Evolutionary conservation across 2,888 invertebrate genomes (phyloP).

Genomic region (Parnassius apollo): DNA sequence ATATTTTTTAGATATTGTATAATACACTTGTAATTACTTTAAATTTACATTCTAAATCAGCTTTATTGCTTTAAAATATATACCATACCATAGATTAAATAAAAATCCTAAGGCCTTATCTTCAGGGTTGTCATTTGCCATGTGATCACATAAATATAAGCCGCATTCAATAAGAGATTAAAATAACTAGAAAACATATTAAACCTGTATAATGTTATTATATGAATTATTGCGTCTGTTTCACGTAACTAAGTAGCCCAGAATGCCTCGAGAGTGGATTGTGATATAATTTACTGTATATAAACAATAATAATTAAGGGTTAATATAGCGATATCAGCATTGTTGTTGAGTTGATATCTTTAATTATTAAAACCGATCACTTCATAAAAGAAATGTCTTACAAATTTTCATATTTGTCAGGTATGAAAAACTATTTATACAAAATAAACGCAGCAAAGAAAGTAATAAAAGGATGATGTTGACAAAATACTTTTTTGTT

Average conservation of each 20-base stretch:
- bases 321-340: conserved; percentile 29
- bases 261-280: conserved; percentile 61
- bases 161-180: conserved; percentile 25
- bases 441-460: conserved; percentile 32
- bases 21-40: too few relatives aligned
- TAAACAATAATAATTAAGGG: conserved; percentile 36
- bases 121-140: conserved; percentile 17
- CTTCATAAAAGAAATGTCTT: neutral
- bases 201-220: conserved; percentile 25
- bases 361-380: neutral
- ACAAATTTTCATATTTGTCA: conserved; percentile 15
- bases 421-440: conserved; percentile 25
- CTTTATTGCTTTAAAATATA: too few relatives aligned
- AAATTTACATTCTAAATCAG: too few relatives aligned
- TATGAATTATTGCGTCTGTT: conserved; percentile 25
- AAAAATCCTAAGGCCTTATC: conserved; percentile 5
- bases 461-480: conserved; percentile 47
- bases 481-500: conserved; percentile 40
- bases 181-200: conserved; percentile 26
- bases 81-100: too few relatives aligned
- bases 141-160: conserved; percentile 24
- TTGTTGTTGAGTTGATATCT: conserved; percentile 24
- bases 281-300: conserved; percentile 62
- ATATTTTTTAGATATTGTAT: too few relatives aligned
- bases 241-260: conserved; percentile 30